Percentiles rank a stretch among this genome's conserved stretches.
phyloP scores from a whole-genome alignment of 1,140 invertebrate species.

The Ruditapes philippinarum region DNA sequence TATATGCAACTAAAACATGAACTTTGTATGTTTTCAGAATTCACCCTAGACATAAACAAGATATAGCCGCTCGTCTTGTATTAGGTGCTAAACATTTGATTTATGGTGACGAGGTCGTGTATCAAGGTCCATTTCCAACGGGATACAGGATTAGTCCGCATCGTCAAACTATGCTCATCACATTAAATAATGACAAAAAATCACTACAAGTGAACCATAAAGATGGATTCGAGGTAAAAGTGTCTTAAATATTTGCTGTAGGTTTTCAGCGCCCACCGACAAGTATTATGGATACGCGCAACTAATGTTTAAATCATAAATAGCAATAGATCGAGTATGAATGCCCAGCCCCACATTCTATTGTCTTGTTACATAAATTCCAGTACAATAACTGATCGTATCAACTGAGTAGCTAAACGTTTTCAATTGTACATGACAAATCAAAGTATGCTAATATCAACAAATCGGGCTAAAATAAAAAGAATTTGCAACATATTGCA shows the following conservation, averaged over 20 bases:
- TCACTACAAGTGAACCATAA: neutral
- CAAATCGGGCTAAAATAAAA: no score
- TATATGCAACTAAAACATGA: neutral
- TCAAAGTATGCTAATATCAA: no score
- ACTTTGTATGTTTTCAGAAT: conserved; percentile 59
- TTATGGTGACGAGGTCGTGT: conserved; percentile 53
- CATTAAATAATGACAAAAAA: neutral
- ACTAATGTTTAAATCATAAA: no score
- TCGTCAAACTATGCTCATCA: neutral
- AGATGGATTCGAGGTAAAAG: neutral
- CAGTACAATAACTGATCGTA: neutral
- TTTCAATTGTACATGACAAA: no score
- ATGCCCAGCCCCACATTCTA: no score
- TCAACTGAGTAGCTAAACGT: no score
- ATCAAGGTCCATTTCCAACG: neutral
- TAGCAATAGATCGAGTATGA: no score
- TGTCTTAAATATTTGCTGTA: neutral
- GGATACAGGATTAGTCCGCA: neutral
- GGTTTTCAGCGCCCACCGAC: no score
- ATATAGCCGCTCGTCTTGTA: conserved; percentile 69
- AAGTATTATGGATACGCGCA: no score
- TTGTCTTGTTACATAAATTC: neutral
- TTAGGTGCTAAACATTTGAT: conserved; percentile 63
- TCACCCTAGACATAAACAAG: conserved; percentile 73
- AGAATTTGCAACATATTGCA: no score